A percentile compares a stretch with the other conserved stretches of the same genome.
Conservation (phyloP, 2,797 vertebrate genomes). For the Petrocephalus sullivani region DNA sequence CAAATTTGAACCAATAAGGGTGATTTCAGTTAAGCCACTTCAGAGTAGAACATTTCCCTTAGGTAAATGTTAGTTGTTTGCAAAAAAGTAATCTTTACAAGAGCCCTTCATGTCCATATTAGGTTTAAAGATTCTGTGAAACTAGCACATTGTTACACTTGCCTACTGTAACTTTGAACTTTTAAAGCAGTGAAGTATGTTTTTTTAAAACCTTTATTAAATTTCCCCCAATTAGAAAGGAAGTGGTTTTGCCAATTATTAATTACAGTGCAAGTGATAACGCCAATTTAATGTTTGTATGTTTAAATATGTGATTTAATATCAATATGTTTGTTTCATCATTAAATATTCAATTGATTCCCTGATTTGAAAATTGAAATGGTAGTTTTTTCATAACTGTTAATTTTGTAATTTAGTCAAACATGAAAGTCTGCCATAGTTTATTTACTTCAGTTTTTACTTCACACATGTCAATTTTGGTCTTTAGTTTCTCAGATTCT, state of each 20-base stretch:
- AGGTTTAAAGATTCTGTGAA: constrained; percentile 51
- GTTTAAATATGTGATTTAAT: too few species aligned
- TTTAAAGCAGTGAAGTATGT: neutral
- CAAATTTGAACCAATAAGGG: constrained; percentile 61
- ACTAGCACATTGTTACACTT: constrained; percentile 33
- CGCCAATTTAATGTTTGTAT: neutral
- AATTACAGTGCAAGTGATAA: neutral
- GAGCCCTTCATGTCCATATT: constrained; percentile 69
- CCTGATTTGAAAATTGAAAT: neutral
- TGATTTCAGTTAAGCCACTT: constrained; percentile 53
- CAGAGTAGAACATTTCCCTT: constrained; percentile 59
- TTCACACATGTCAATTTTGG: neutral
- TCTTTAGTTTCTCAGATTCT: neutral
- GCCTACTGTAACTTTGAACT: constrained; percentile 32
- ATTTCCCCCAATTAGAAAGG: neutral
- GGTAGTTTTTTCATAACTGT: neutral
- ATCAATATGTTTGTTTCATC: constrained; percentile 1
- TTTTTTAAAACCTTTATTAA: neutral
- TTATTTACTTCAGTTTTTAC: neutral
- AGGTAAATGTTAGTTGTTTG: constrained; percentile 41
- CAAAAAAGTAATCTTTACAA: constrained; percentile 52
- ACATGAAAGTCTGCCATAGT: neutral
- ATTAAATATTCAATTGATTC: neutral
- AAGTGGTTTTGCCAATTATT: neutral
- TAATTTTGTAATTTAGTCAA: neutral